These are phyloP conservation scores for Phengaris arion DNA, from an alignment of 2,888 invertebrate species.

Conservation along the genomic window DNA sequence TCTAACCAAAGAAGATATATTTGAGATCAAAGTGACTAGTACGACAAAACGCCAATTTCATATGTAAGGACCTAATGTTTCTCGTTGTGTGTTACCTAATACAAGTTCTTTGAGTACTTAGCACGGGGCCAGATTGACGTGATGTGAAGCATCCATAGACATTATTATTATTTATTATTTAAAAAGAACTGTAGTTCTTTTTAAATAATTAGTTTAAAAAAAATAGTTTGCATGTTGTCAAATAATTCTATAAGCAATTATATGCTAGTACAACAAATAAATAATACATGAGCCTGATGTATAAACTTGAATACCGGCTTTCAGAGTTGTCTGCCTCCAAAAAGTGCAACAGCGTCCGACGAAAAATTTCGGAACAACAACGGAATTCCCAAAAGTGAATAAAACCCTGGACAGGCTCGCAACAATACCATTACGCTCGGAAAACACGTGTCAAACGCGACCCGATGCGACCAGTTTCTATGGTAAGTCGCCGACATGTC, in stretches of 20 bases:
- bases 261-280: neutral
- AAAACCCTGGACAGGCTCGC: neutral
- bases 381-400: slow-evolving; percentile 4
- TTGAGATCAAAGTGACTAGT: too few species aligned
- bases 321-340: neutral
- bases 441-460: slow-evolving; percentile 19
- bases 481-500: neutral
- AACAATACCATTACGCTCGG: slow-evolving; percentile 14
- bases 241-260: neutral
- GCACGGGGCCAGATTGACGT: too few species aligned
- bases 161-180: too few species aligned
- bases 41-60: too few species aligned
- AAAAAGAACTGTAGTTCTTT: too few species aligned
- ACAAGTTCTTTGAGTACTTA: too few species aligned
- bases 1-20: too few species aligned
- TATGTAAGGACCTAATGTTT: too few species aligned
- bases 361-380: neutral
- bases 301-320: slow-evolving; percentile 2
- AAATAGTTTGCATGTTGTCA: too few species aligned
- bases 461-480: neutral
- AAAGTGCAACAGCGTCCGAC: neutral
- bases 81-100: too few species aligned
- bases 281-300: neutral
- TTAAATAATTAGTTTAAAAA: too few species aligned
- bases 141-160: too few species aligned